Conservation (phyloP, 2,888 invertebrate genomes). For the Melipona beecheii region DNA sequence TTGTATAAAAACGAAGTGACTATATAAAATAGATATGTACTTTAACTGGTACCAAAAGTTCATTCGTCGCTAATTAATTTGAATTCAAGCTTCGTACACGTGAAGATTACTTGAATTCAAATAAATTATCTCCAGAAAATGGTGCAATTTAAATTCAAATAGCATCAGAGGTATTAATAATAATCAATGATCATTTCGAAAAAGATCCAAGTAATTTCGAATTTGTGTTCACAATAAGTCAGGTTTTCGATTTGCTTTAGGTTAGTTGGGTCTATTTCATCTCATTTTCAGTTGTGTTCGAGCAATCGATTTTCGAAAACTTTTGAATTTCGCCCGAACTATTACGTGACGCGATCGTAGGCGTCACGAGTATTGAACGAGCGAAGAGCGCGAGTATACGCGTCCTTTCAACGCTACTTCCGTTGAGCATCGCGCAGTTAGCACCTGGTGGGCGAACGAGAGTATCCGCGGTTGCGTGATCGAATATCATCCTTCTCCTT, state of each 20-base stretch:
- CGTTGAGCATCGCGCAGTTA: conserved; percentile 23
- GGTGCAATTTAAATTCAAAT: too few species aligned
- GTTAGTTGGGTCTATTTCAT: neutral
- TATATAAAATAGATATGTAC: too few species aligned
- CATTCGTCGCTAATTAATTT: too few species aligned
- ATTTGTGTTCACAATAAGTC: neutral
- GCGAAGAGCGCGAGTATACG: conserved; percentile 39
- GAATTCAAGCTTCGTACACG: too few species aligned
- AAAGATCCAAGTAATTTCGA: neutral
- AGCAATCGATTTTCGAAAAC: neutral
- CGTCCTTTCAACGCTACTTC: conserved; percentile 48
- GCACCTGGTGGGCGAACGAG: conserved; percentile 25
- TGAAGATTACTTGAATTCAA: too few species aligned
- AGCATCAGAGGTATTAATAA: too few species aligned
- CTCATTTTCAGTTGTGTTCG: neutral
- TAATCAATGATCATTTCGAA: too few species aligned
- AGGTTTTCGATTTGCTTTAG: neutral
- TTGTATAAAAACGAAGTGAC: too few species aligned
- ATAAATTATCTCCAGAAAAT: too few species aligned
- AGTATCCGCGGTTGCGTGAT: conserved; percentile 23
- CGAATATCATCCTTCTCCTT: conserved; percentile 23
- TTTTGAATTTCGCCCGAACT: neutral
- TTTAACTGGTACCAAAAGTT: too few species aligned
- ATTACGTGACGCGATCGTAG: conserved; percentile 26
- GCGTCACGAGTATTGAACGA: conserved; percentile 48